phyloP scores from a whole-genome alignment of 2,888 invertebrate species.

The Ormyrus pomaceus region DNA sequence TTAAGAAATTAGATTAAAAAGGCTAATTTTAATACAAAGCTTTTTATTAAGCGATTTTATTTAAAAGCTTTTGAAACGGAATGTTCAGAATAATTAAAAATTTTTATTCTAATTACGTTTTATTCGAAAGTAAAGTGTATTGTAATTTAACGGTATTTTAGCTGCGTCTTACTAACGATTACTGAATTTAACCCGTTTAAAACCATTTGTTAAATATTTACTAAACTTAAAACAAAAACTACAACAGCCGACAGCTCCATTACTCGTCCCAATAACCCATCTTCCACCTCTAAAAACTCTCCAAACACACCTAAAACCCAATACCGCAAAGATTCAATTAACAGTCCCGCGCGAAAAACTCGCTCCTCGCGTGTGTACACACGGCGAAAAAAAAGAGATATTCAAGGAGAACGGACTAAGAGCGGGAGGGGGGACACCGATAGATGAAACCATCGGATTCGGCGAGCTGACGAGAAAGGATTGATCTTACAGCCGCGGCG shows the following conservation, averaged over 20 bases:
- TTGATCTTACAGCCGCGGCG: constrained; percentile 17
- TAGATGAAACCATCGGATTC: constrained; percentile 23
- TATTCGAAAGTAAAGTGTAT: not conserved
- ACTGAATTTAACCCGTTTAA: constrained; percentile 15
- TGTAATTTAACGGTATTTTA: not conserved
- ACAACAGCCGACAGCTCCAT: no score
- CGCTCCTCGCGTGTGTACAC: no score
- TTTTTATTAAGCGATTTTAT: no score
- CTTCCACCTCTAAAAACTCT: no score
- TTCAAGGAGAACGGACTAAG: not conserved
- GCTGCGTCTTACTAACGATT: not conserved
- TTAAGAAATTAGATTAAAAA: no score
- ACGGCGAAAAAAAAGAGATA: constrained; percentile 1
- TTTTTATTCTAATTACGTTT: no score
- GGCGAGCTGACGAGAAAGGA: constrained; percentile 37
- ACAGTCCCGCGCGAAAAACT: not conserved
- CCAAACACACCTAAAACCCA: no score
- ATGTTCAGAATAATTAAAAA: no score
- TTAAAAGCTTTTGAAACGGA: no score
- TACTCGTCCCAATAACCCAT: not conserved
- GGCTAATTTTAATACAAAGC: no score
- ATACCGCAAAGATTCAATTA: constrained; percentile 17
- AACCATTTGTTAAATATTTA: not conserved
- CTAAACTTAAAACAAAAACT: no score
- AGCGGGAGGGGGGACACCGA: not conserved